Percentiles rank a stretch among this genome's conserved stretches.
Evolutionary conservation across 1,140 invertebrate genomes (phyloP).

Genomic region (Sinonovacula constricta): DNA sequence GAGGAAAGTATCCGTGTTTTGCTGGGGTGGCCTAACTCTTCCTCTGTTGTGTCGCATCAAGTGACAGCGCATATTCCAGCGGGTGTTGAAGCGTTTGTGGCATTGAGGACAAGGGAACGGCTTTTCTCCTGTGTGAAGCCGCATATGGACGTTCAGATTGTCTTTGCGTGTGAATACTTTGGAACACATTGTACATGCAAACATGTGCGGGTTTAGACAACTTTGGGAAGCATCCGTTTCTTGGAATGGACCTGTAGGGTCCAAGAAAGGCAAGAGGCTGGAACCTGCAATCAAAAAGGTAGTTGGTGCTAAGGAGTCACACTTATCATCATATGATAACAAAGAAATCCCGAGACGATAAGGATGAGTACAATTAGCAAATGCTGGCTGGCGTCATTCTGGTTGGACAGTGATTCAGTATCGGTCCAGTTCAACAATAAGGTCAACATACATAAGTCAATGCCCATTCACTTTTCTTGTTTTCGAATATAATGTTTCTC

Average conservation of each 20-base stretch:
- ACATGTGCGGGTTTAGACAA: neutral
- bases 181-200: neutral
- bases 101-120: neutral
- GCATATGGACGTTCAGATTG: neutral
- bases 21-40: conserved; percentile 35
- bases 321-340: too few species aligned
- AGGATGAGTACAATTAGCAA: too few species aligned
- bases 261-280: neutral
- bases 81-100: neutral
- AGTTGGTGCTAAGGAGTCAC: neutral
- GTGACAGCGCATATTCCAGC: neutral
- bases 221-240: neutral
- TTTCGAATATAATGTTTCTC: too few species aligned
- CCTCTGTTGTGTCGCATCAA: conserved; percentile 11
- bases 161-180: neutral
- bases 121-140: neutral
- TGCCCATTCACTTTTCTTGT: too few species aligned
- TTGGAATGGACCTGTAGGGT: neutral
- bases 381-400: too few species aligned
- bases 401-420: too few species aligned
- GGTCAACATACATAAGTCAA: too few species aligned
- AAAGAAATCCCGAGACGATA: too few species aligned
- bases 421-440: too few species aligned
- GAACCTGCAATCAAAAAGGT: neutral
- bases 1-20: too few species aligned